Evolutionary conservation across 2,113 vertebrate species (phyloP), one percentile per base, ranked within the genome.

Genomic region (Elgaria multicarinata): DNA sequence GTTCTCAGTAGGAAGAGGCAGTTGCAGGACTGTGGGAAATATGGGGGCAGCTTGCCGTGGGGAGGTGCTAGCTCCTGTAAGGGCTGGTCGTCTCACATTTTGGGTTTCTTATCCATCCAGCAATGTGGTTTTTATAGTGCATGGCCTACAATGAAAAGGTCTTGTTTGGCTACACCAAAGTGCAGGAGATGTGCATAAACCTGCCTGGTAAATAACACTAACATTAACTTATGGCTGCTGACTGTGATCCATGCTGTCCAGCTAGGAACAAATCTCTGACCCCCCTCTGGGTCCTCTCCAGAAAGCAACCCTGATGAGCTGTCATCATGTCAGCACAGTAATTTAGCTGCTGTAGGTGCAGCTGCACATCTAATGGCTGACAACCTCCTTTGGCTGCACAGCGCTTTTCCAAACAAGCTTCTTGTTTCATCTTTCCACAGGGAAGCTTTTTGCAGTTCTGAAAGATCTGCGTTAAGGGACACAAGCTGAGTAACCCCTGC

Each of bases 311-410:
- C 75, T 10, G 33, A 86, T 71, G 85, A 87, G 93, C 91, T 96
- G 93, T 92, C 94, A 93, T 58, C 92, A 50, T 86, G 89, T 92
- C 22, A 79, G 0, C 55, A 83, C 75, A 90, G 67, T 81, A 79
- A 80, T 20, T 90, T 80, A 72, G 33, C 90, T 33, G 58, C 69
- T 84, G 53, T 79, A 90, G 91, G 36, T 87, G 55, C 85, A 88
- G 91, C 90, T 86, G 91, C 83, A 93, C 91, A n/a, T 85, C 82
- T 42, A 86, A 84, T 86, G 33, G 87, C 6, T 81, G 87, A 26
- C 90, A 90, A 78, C 18, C 90, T 42, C 81, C 84, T 53, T 13
- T 88, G 85, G 72, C 87, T 82, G 2, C 36, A 0, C 12, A 90
- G 72, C 1, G 39, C 79, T 76, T 62, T 62, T 71, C 91, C 88